Percentiles rank a stretch among this genome's conserved stretches.
Evolutionary conservation across 2,888 invertebrate genomes (phyloP).

Genomic region (Prosapia bicincta): DNA sequence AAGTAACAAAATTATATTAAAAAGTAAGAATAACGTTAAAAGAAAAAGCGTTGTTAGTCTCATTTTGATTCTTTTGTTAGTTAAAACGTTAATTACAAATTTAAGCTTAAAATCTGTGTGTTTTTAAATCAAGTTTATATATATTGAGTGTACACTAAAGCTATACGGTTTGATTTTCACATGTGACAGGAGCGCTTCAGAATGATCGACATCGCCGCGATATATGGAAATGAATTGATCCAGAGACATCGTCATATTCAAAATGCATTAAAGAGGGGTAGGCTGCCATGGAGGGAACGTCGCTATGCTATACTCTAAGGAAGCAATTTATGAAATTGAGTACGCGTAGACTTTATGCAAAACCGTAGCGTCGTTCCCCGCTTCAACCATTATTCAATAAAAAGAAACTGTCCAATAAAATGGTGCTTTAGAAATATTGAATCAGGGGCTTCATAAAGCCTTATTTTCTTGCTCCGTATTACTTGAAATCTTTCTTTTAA

Average conservation of each 20-base stretch:
- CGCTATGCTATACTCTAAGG: not conserved
- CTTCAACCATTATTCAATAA: not conserved
- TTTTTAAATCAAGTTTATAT: too few relatives aligned
- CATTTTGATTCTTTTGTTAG: too few relatives aligned
- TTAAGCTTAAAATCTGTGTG: too few relatives aligned
- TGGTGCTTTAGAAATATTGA: not conserved
- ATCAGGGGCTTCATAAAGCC: not conserved
- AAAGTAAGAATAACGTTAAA: too few relatives aligned
- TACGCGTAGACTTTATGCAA: not conserved
- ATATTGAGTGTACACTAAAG: too few relatives aligned
- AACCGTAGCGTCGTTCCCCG: not conserved
- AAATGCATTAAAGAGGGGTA: not conserved
- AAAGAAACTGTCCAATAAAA: not conserved
- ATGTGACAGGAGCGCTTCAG: not conserved
- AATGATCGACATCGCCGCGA: not conserved
- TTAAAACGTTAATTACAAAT: too few relatives aligned
- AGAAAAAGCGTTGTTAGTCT: too few relatives aligned
- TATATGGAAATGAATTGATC: not conserved
- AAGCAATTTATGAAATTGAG: conserved; percentile 2
- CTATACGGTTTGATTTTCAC: not conserved
- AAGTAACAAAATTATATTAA: too few relatives aligned
- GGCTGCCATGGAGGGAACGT: not conserved
- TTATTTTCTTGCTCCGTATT: not conserved
- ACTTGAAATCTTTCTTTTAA: too few relatives aligned
- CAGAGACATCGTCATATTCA: not conserved